Evolutionary conservation across 64 coral and sea anemone species (phyloP).

Genomic region (Pachyseris speciosa): DNA sequence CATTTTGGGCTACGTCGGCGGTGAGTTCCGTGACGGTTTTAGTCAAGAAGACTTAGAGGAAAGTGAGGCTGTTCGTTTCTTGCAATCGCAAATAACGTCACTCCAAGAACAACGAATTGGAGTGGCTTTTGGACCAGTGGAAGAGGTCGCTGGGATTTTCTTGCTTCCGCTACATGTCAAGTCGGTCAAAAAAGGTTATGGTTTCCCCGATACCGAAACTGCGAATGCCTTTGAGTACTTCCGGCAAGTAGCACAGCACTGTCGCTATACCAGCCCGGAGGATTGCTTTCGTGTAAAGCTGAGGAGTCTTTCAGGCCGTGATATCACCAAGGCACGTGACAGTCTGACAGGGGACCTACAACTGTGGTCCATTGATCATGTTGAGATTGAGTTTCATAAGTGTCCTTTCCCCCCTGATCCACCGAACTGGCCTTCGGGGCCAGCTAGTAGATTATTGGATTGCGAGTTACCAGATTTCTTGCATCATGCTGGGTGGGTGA

Average conservation of each 20-base stretch:
- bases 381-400: slow-evolving; percentile 1
- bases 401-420: slow-evolving; percentile 9
- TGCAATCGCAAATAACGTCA: background rate
- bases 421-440: background rate
- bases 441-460: background rate
- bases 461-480: background rate
- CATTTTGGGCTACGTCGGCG: slow-evolving; percentile 16
- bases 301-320: slow-evolving; percentile 17
- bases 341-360: background rate
- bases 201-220: slow-evolving; percentile 9
- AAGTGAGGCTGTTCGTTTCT: slow-evolving; percentile 14
- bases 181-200: background rate
- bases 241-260: slow-evolving; percentile 21
- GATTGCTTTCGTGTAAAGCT: slow-evolving; percentile 7
- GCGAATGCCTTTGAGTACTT: slow-evolving; percentile 30
- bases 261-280: background rate
- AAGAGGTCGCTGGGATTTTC: slow-evolving; percentile 8
- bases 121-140: slow-evolving; percentile 3
- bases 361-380: slow-evolving; percentile 12
- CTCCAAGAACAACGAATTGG: slow-evolving; percentile 1
- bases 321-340: slow-evolving; percentile 23
- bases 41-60: slow-evolving; percentile 9
- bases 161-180: background rate
- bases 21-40: slow-evolving; percentile 30
- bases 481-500: background rate